Evolutionary conservation across 2,888 invertebrate genomes (phyloP), one percentile per base, ranked within the genome.

Genomic region (Caradrina kadenii): DNA sequence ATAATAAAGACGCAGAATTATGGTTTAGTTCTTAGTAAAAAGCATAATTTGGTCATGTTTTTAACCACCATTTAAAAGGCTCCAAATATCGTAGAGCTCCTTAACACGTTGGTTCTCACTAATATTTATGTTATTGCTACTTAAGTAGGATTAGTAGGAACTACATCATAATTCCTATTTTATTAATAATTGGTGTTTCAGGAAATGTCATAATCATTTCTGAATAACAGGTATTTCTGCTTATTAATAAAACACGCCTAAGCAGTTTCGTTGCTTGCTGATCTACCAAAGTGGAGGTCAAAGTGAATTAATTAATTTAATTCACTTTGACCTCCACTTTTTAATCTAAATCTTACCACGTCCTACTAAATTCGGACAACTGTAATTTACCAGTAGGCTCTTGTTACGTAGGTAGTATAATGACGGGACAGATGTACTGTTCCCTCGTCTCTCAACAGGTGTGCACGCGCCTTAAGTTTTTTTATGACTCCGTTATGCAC

Each of bases 351-450:
- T 60, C 48, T 55, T 59, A 62, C 59, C 49, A 73, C 55, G 60
- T 22, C 31, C 42, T 10, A 53, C 42, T 58, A 60, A 79, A 80
- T 68, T 72, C 31, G 39, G 59, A 42, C 54, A 54, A 50, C 31
- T 64, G 45, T 84, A 86, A 86, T 87, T 85, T 83, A 84, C 80
- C 78, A 73, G 80, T 88, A 85, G 71, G 68, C 72, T 69, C 78
- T 82, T 69, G 72, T 88, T 85, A 81, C 11, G 17, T 45, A 17
- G 45, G 17, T 17, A 17, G 45, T 85, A 87, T 88, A 90, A 89
- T 88, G 85, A 87, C 82, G 72, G 82, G 86, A 86, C 93, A 93
- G 93, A 90, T 93, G 93, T 81, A 65, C 81, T 78, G 67, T 66
- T 83, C 81, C 74, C 77, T 79, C 80, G 80, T 77, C 79, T 72